Evolutionary conservation across 2,797 vertebrate species (phyloP).

Genomic region (Mormyrops boulengeri): DNA sequence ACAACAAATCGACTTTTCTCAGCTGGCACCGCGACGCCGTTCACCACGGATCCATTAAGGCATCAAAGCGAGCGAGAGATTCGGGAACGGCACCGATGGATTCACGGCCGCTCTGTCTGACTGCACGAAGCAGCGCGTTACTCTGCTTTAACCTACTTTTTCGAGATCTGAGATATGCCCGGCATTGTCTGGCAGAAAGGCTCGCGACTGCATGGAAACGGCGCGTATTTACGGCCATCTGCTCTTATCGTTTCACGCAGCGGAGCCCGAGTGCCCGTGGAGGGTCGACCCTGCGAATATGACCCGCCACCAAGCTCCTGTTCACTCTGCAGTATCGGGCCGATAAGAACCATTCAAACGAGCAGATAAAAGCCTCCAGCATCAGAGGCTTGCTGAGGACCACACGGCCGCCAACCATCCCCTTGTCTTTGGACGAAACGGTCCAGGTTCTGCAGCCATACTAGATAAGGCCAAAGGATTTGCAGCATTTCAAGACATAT

Average conservation of each 20-base stretch:
- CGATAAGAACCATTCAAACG: not conserved
- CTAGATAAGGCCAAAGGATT: not conserved
- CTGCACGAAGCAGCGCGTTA: not conserved
- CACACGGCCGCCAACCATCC: not conserved
- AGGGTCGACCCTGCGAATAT: not conserved
- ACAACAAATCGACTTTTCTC: not conserved
- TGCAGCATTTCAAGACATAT: not conserved
- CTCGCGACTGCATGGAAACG: not conserved
- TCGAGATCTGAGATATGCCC: not conserved
- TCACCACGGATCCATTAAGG: not conserved
- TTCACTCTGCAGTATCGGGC: not conserved
- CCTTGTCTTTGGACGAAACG: not conserved
- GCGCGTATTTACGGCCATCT: not conserved
- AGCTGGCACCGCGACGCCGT: not conserved
- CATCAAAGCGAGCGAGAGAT: not conserved
- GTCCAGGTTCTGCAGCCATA: not conserved
- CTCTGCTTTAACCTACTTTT: conserved; percentile 4
- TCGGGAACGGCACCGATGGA: not conserved
- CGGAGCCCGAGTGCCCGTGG: not conserved
- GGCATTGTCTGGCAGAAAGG: not conserved
- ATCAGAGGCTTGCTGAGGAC: not conserved
- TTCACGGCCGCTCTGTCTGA: not conserved
- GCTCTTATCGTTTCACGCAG: not conserved
- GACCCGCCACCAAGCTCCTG: not conserved
- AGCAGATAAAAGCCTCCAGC: not conserved